Evolutionary conservation across 2,797 vertebrate species (phyloP), one percentile per base, ranked within the genome.

Genomic region (Caiman crocodilus): DNA sequence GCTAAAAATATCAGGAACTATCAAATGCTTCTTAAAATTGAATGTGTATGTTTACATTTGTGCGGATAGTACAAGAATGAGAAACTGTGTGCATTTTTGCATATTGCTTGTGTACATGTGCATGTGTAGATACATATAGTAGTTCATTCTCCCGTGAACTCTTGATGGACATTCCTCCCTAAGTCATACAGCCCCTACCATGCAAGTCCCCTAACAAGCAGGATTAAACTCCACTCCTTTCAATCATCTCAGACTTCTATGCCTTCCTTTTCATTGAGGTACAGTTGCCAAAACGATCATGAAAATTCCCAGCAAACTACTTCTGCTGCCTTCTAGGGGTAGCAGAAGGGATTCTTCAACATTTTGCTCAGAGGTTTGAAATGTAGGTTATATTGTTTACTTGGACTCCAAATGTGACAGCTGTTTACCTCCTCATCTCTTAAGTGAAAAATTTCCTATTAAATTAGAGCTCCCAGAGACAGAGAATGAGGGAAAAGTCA

Each of bases 241-340:
- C 98, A 98, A 95, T 97, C 97, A 88, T 97, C 97, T 95, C 96
- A 97, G 97, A 97, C 97, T 97, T 98, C 98, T 98, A 98, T 98
- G 98, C 98, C 98, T 98, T 98, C 98, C 98, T 98, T 98, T 98
- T 98, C 99, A 98, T 98, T 98, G 98, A 98, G 98, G 98, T 98
- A 98, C 98, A 98, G 98, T 98, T 98, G 98, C 99, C 98, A 50
- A 50, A 50, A 50, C 42, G 9, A 7, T 50, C 94, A 81, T 32
- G 26, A 84, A 85, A 95, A n/a, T 56, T 32, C 56, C 81, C 55
- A 50, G 82, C 88, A 85, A 78, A 67, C 42, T 91, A 60, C 75
- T 32, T 1, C 79, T 16, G 84, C 76, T 32, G 4, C 4, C 32
- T 88, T 78, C 87, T 55, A 9, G 6, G 59, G 78, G 76, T 2